Evolutionary conservation across 64 coral and sea anemone genomes (phyloP), one percentile per base, ranked within the genome.

Genomic region (Orbicella faveolata): DNA sequence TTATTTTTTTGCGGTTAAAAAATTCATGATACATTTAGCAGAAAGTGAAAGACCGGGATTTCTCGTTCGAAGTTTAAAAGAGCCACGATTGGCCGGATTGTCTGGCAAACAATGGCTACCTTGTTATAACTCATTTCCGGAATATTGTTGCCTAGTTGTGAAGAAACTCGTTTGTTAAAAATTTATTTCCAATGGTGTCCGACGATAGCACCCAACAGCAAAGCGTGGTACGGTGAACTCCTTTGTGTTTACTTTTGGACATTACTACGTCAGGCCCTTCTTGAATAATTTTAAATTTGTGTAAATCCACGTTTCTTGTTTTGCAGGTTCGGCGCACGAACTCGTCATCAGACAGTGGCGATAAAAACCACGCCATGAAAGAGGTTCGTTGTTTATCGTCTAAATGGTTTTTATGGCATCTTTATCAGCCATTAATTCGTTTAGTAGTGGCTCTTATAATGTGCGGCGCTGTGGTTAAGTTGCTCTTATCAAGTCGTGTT

Each of bases 311-410:
- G 67, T 70, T 70, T 70, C 23, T 1, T 70, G 67, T 70, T 26
- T 44, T 70, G 34, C 62, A 84, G 81, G 63, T 25, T 66, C 62
- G 63, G 5, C 51, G 77, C n/a, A 52, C 77, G 52, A 79, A 79
- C 52, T 33, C 82, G 20, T 9, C 65, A 66, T 72, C 65, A 34
- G 66, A 39, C 61, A 44, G 16, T 39, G 61, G 20, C 17, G 35
- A 73, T 21, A 85, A 85, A 13, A 72, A 37, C 10, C n/a, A 21
- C 82, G 44, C 36, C 36, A 85, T 85, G 82, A 85, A 85, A 73
- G 82, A 85, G 82, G 82, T 85, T 85, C 64, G 63, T 85, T 72
- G 36, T 85, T 85, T 72, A 66, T 69, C 20, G 64, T 36, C 18
- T 48, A 65, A 83, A 83, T 67, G 9, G 37, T 83, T 48, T 69